Conservation (phyloP, 2,113 vertebrate genomes). For the Pteruthius melanotis region DNA sequence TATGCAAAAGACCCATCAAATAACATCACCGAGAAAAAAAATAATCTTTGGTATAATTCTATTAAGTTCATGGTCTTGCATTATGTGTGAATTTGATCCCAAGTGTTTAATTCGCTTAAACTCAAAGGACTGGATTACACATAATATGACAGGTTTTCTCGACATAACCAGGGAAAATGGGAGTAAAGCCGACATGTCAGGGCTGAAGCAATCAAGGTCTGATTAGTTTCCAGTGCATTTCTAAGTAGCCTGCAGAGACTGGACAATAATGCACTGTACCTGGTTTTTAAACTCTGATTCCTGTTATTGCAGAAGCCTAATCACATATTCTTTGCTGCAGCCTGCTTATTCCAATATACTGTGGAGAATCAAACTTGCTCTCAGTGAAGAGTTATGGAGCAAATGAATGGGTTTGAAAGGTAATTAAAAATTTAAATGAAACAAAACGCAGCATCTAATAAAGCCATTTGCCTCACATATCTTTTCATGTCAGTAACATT, state of each 20-base stretch:
- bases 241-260: not conserved
- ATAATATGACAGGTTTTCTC: not conserved
- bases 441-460: not conserved
- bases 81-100: not conserved
- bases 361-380: not conserved
- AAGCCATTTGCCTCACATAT: not conserved
- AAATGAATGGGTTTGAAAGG: not conserved
- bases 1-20: not conserved
- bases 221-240: not conserved
- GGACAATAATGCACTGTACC: not conserved
- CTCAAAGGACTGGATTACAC: not conserved
- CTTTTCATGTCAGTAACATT: not conserved
- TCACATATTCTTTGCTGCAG: not conserved
- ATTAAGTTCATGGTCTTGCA: not conserved
- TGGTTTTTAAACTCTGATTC: not conserved
- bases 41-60: not conserved
- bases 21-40: not conserved
- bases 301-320: not conserved
- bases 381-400: not conserved
- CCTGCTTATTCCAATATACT: not conserved
- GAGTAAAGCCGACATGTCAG: not conserved
- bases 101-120: not conserved
- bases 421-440: not conserved
- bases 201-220: not conserved
- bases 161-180: not conserved